These are phyloP conservation scores for Rutpela maculata DNA, from an alignment of 2,888 invertebrate species.

Conservation along the genomic window DNA sequence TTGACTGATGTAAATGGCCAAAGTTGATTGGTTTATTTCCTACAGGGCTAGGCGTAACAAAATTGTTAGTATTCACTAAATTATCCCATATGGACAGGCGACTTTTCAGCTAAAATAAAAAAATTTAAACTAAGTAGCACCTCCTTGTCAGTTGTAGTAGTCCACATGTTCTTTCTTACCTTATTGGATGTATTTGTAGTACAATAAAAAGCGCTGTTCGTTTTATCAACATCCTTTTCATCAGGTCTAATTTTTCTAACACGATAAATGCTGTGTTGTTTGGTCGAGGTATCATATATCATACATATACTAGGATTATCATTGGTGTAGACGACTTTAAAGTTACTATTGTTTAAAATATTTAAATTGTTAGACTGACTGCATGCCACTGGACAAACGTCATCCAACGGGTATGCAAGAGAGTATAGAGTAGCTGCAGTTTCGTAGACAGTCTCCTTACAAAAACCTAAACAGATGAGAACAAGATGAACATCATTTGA, in stretches of 20 bases:
- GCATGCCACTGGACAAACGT: constrained; percentile 89
- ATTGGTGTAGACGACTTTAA: constrained; percentile 84
- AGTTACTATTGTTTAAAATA: constrained; percentile 80
- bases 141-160: constrained; percentile 8
- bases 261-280: constrained; percentile 88
- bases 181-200: constrained; percentile 62
- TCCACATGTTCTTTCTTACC: constrained; percentile 49
- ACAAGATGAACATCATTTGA: too few relatives aligned
- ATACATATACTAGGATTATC: constrained; percentile 88
- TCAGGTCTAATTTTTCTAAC: constrained; percentile 85
- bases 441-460: constrained; percentile 64
- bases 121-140: constrained; percentile 17
- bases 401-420: constrained; percentile 92
- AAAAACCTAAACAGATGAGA: constrained; percentile 46
- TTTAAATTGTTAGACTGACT: constrained; percentile 79
- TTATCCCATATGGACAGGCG: constrained; percentile 69
- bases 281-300: constrained; percentile 85
- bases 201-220: constrained; percentile 58
- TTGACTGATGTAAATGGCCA: constrained; percentile 67
- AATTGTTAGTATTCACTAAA: constrained; percentile 58
- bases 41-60: constrained; percentile 65
- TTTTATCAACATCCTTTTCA: constrained; percentile 75
- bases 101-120: constrained; percentile 65
- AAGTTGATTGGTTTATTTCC: constrained; percentile 62
- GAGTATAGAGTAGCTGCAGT: constrained; percentile 89